These are phyloP conservation scores for Phalacrocorax pelagicus DNA, from an alignment of 2,113 vertebrate genomes.

Conservation along the genomic window DNA sequence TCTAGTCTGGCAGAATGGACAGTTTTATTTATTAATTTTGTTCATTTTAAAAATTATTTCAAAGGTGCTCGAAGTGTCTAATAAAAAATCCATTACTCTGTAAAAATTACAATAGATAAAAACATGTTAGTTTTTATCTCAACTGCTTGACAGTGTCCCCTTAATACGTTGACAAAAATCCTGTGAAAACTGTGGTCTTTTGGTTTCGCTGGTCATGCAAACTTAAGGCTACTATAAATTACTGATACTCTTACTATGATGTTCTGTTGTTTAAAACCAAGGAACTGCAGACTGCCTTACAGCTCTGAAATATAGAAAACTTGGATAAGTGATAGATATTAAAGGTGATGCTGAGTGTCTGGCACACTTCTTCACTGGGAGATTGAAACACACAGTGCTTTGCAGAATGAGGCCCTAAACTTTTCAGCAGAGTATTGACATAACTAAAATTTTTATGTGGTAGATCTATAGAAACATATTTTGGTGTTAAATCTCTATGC, in stretches of 20 bases:
- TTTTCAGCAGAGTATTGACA: not conserved
- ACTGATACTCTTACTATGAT: not conserved
- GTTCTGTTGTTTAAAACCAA: not conserved
- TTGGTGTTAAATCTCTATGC: not conserved
- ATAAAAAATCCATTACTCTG: not conserved
- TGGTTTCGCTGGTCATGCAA: not conserved
- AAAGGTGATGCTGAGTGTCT: not conserved
- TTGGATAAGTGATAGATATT: not conserved
- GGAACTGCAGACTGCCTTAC: not conserved
- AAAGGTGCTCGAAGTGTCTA: not conserved
- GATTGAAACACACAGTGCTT: not conserved
- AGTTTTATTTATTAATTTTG: not conserved
- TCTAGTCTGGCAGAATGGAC: not conserved
- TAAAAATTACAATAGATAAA: not conserved
- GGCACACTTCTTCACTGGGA: not conserved
- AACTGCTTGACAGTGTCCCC: slow-evolving; percentile 63
- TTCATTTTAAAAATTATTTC: not conserved
- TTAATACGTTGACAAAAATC: slow-evolving; percentile 21
- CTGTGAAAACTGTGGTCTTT: not conserved
- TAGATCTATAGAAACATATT: not conserved
- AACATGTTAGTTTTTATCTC: not conserved
- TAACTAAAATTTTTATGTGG: not conserved
- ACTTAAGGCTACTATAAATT: not conserved
- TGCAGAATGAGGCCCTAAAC: not conserved
- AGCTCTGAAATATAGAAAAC: not conserved